Percentiles rank a stretch among this genome's conserved stretches.
phyloP scores from a whole-genome alignment of 2,888 invertebrate genomes.

The Cephus sareptanus region DNA sequence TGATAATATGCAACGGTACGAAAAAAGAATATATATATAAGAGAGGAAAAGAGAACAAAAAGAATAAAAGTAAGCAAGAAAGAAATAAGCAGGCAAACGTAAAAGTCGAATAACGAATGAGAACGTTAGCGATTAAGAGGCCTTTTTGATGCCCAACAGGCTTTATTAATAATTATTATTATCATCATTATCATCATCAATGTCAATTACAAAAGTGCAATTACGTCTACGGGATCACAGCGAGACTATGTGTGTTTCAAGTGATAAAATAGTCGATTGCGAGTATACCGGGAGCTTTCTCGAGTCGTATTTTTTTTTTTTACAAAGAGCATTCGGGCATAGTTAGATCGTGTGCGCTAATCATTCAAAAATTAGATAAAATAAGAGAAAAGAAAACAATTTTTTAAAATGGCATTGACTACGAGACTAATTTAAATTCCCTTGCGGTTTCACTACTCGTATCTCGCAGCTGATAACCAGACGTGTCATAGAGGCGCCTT shows the following conservation, averaged over 20 bases:
- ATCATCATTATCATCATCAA: constrained; percentile 1
- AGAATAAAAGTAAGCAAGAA: constrained; percentile 9
- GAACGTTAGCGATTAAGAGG: constrained; percentile 35
- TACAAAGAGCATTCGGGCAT: too few species aligned
- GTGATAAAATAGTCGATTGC: constrained; percentile 37
- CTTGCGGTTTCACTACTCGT: too few species aligned
- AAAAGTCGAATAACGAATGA: constrained; percentile 15
- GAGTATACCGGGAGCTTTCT: constrained; percentile 18
- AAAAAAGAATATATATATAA: neutral
- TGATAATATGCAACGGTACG: neutral
- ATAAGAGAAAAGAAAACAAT: too few species aligned
- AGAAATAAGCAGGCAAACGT: neutral
- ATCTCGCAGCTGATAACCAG: too few species aligned
- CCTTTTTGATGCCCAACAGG: constrained; percentile 34
- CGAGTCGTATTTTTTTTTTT: too few species aligned
- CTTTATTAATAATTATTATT: constrained; percentile 11
- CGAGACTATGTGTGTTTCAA: constrained; percentile 36
- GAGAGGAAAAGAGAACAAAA: constrained; percentile 19
- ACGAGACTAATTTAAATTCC: too few species aligned
- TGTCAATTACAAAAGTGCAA: constrained; percentile 41
- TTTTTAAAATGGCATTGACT: too few species aligned
- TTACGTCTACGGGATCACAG: constrained; percentile 57
- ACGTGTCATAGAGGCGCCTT: too few species aligned
- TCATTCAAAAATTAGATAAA: too few species aligned
- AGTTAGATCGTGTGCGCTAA: too few species aligned